phyloP scores from a whole-genome alignment of 2,113 vertebrate species.

The Alethe castanea region DNA sequence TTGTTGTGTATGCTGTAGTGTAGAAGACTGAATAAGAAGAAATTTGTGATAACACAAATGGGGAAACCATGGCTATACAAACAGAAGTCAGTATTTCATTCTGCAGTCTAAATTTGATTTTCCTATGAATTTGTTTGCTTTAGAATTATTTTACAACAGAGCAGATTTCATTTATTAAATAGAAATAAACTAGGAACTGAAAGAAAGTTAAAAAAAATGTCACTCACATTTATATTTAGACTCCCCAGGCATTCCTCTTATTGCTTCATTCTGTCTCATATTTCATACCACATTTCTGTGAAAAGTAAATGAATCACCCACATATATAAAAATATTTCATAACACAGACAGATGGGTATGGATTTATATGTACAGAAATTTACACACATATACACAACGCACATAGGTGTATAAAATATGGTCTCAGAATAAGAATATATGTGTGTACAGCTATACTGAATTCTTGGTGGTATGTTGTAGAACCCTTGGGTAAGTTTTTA shows the following conservation, averaged over 20 bases:
- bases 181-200: neutral
- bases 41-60: neutral
- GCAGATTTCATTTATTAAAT: neutral
- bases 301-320: slow-evolving; percentile 16
- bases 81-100: neutral
- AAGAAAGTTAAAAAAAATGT: neutral
- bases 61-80: neutral
- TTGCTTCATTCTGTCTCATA: neutral
- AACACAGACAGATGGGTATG: neutral
- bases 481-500: slow-evolving; percentile 48
- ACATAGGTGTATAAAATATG: slow-evolving; percentile 18
- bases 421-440: neutral
- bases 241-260: neutral
- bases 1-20: neutral
- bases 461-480: slow-evolving; percentile 6
- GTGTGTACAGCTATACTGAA: neutral
- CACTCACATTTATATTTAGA: neutral
- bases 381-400: neutral
- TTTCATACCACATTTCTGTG: slow-evolving; percentile 10
- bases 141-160: neutral
- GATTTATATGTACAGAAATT: neutral
- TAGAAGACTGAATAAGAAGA: neutral
- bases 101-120: neutral
- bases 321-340: neutral
- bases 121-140: neutral